Evolutionary conservation across 2,797 vertebrate species (phyloP).

Genomic region (Pipistrellus pipistrellus): DNA sequence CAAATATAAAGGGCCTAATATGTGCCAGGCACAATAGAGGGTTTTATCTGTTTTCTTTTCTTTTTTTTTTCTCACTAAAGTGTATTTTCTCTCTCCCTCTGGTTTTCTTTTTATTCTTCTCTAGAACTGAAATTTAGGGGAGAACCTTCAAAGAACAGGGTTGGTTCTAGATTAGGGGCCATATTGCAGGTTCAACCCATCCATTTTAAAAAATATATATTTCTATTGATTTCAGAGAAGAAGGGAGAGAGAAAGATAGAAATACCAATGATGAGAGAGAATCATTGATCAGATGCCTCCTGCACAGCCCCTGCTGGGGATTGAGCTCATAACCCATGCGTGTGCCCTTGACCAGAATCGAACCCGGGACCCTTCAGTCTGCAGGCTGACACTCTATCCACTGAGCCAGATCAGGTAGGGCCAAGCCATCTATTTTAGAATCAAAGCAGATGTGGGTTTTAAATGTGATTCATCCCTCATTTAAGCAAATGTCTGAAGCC

Average conservation of each 20-base stretch:
- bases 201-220: background rate
- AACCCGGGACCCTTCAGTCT: no score
- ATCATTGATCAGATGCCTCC: no score
- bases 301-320: no score
- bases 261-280: no score
- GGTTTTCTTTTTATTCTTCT: background rate
- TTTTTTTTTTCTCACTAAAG: background rate
- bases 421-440: background rate
- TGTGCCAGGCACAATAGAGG: background rate
- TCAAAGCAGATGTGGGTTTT: background rate
- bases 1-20: constrained; percentile 7
- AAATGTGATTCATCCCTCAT: background rate
- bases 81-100: background rate
- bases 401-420: no score
- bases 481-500: background rate
- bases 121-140: background rate
- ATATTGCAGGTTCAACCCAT: background rate
- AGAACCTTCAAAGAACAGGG: background rate
- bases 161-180: background rate
- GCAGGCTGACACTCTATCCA: no score
- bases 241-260: no score
- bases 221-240: no score
- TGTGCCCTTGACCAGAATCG: no score
- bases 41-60: background rate
- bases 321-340: no score